Base-by-base conservation (phyloP, 2,888 invertebrate species). In the Lacanobia oleracea region DNA sequence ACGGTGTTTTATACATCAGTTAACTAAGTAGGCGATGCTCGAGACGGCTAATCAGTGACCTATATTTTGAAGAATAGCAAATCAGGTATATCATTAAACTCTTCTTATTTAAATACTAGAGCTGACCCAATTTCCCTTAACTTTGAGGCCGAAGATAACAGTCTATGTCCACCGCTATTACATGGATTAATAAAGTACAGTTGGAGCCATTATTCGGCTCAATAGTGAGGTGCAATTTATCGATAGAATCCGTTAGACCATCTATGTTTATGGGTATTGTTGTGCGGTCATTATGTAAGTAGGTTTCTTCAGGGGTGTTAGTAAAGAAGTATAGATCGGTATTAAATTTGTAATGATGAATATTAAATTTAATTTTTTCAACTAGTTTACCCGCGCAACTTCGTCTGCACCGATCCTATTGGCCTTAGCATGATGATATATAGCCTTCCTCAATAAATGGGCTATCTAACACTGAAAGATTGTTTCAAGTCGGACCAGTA, bases 161-260 rank as follows among this genome's bases (percentile, higher is more conserved):
- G 40, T 68, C 62, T 61, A n/a, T 63, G 70, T 70, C 61, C 16
- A 67, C 21, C 37, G 33, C 60, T 21, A 70, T 77, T 65, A 67
- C 50, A 65, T 69, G 66, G 67, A 72, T 78, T 75, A 67, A 56
- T 75, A 79, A 85, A 86, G 65, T 75, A 79, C 74, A 78, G 86
- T 74, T 75, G 9, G 33, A n/a, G 33, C 33, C 61, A 67, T 62
- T 67, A 80, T 70, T 75, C 62, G 72, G 64, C 60, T 76, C 61
- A 59, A 75, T 72, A 81, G 69, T 64, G 72, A 69, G 63, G 60
- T 62, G 75, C 59, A 77, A 57, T 85, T 72, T 75, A 71, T 81
- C 70, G 56, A 81, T 75, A 61, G 21, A 43, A 48, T 67, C 83
- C 81, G 81, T 85, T 84, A 85, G 70, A 37, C 59, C 56, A 74